Conservation (phyloP, 2,888 invertebrate species). For the Caenorhabditis zanzibari region DNA sequence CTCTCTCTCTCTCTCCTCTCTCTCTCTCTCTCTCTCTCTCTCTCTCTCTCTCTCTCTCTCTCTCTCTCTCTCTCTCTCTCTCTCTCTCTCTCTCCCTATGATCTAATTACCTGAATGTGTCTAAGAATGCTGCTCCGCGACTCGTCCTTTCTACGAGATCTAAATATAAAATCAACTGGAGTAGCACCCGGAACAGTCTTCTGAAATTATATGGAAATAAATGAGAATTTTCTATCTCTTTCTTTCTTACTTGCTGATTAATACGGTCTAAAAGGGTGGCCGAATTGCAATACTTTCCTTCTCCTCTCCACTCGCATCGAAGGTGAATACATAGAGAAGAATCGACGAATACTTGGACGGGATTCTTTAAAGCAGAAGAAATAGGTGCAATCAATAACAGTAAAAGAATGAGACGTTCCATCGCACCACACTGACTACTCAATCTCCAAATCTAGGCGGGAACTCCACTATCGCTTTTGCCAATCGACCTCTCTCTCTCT, state of each 20-base stretch:
- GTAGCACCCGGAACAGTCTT: background rate
- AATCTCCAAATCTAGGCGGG: background rate
- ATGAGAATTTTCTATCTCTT: background rate
- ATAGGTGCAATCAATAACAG: background rate
- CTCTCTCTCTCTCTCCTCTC: background rate
- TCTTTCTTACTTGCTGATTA: background rate
- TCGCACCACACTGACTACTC: background rate
- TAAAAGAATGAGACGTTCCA: background rate
- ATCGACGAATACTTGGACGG: background rate
- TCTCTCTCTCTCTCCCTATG: background rate
- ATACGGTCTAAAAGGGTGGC: background rate
- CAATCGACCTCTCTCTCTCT: background rate
- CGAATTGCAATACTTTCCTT: background rate
- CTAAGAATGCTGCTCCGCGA: background rate
- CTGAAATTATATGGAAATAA: background rate
- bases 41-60: background rate
- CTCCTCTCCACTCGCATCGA: background rate
- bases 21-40: background rate
- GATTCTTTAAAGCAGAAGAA: background rate
- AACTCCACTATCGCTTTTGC: background rate
- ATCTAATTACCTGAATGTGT: background rate
- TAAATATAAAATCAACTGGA: background rate
- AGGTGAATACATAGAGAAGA: background rate
- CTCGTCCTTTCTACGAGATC: background rate
- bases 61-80: background rate